Evolutionary conservation across 2,888 invertebrate species (phyloP).

Genomic region (Drosophila birchii): DNA sequence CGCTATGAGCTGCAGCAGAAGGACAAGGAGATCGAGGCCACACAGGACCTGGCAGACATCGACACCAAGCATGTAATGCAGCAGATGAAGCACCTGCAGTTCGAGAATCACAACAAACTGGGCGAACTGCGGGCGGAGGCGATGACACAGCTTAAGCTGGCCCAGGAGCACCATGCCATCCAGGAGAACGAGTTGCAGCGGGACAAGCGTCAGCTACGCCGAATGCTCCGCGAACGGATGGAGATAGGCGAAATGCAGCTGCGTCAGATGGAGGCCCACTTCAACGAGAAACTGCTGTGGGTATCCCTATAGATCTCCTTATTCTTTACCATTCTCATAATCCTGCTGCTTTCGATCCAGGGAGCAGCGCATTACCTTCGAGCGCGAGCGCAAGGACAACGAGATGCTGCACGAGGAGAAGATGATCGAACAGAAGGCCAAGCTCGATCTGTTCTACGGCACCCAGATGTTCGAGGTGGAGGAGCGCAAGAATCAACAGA

Average conservation of each 20-base stretch:
- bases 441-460: slow-evolving; percentile 90
- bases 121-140: slow-evolving; percentile 94
- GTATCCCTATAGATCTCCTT: slow-evolving; percentile 33
- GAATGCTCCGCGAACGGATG: slow-evolving; percentile 86
- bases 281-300: slow-evolving; percentile 81
- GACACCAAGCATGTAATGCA: slow-evolving; percentile 95
- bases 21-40: slow-evolving; percentile 94
- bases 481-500: slow-evolving; percentile 95
- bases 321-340: neutral
- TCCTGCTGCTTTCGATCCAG: slow-evolving; percentile 73
- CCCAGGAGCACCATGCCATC: slow-evolving; percentile 92
- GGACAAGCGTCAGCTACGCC: slow-evolving; percentile 86
- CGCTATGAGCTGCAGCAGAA: slow-evolving; percentile 87
- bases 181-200: slow-evolving; percentile 91
- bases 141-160: slow-evolving; percentile 91
- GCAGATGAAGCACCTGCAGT: slow-evolving; percentile 96
- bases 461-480: slow-evolving; percentile 95
- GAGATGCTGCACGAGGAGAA: slow-evolving; percentile 87
- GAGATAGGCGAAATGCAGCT: slow-evolving; percentile 83
- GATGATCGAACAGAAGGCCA: slow-evolving; percentile 89
- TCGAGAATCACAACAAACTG: slow-evolving; percentile 94
- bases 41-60: slow-evolving; percentile 93
- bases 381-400: slow-evolving; percentile 88
- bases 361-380: slow-evolving; percentile 87
- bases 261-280: slow-evolving; percentile 82